Conservation (phyloP, 1,140 invertebrate genomes). For the Hyphantria cunea region DNA sequence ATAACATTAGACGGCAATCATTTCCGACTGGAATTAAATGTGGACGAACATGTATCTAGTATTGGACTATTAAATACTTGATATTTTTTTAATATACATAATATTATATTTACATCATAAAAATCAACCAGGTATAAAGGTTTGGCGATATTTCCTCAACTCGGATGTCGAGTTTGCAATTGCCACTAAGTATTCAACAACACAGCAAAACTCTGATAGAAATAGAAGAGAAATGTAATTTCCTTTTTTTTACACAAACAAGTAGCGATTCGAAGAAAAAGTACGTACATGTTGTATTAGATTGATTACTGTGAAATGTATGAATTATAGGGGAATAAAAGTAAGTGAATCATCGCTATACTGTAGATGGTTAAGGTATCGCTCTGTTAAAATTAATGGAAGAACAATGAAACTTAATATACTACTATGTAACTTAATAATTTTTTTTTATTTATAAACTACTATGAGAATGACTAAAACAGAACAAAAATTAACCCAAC, state of each 20-base stretch:
- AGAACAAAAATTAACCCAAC: constrained; percentile 40
- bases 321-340: constrained; percentile 27
- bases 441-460: constrained; percentile 35
- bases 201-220: constrained; percentile 10
- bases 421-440: constrained; percentile 57
- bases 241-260: constrained; percentile 14
- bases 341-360: no score
- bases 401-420: constrained; percentile 70
- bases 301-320: constrained; percentile 27
- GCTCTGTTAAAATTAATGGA: constrained; percentile 66
- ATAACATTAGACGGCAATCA: constrained; percentile 72
- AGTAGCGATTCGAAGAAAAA: constrained; percentile 22
- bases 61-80: constrained; percentile 72
- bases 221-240: no score
- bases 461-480: constrained; percentile 39
- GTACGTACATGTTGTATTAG: constrained; percentile 19
- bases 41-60: constrained; percentile 76
- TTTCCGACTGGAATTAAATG: constrained; percentile 72
- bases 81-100: constrained; percentile 64
- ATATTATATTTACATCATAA: constrained; percentile 72
- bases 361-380: constrained; percentile 43
- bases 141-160: neutral
- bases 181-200: constrained; percentile 19
- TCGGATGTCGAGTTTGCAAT: constrained; percentile 16
- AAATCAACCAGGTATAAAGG: constrained; percentile 46